Percentiles rank a stretch among this genome's conserved stretches.
phyloP scores from a whole-genome alignment of 1,140 invertebrate species.

The Pissodes strobi region DNA sequence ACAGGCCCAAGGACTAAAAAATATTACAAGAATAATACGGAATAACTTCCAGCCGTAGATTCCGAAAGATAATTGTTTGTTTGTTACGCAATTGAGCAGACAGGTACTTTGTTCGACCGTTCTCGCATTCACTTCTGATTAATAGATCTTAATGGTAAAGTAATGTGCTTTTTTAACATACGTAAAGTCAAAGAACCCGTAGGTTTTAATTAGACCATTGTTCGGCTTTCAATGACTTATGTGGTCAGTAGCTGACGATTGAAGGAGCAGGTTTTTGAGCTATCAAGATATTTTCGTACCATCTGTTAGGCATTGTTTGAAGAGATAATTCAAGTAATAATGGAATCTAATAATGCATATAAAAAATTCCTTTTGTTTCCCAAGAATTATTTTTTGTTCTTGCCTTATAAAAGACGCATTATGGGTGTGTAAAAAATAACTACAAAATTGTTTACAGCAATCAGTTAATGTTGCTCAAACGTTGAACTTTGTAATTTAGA shows the following conservation, averaged over 20 bases:
- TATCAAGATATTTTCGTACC: conserved; percentile 27
- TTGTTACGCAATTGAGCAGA: conserved; percentile 35
- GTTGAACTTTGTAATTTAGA: no score
- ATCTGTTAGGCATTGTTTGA: conserved; percentile 24
- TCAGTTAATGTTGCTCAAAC: no score
- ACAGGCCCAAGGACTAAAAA: conserved; percentile 9
- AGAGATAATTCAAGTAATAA: conserved; percentile 26
- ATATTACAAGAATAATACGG: conserved; percentile 16
- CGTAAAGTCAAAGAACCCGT: conserved; percentile 31
- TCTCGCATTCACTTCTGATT: conserved; percentile 36
- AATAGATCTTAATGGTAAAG: conserved; percentile 36
- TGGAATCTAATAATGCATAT: conserved; percentile 16
- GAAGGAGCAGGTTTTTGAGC: conserved; percentile 24
- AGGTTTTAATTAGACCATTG: conserved; percentile 36
- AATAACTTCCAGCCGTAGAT: conserved; percentile 29
- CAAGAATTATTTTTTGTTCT: background rate
- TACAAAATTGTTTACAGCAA: no score
- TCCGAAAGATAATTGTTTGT: conserved; percentile 35
- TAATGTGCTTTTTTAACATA: conserved; percentile 32
- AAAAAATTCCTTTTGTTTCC: conserved; percentile 13
- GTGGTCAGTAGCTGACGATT: conserved; percentile 34
- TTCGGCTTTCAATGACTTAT: conserved; percentile 29
- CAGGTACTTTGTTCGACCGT: conserved; percentile 34
- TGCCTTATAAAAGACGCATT: background rate
- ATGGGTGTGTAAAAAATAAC: no score